Evolutionary conservation across 2,888 invertebrate species (phyloP).

Genomic region (Drosophila infuscata): DNA sequence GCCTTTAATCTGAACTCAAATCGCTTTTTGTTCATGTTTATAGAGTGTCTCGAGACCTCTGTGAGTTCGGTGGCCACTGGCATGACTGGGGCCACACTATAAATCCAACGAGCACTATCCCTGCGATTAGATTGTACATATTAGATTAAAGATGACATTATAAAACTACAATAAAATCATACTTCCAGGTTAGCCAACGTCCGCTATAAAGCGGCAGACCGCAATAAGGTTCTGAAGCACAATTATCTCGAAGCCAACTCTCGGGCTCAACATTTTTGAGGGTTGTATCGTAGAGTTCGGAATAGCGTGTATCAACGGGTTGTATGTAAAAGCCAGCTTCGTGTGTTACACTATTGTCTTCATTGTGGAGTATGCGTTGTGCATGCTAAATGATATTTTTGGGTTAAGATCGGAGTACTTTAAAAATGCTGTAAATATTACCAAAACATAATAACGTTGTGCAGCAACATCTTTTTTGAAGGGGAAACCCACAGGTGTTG

Average conservation of each 20-base stretch:
- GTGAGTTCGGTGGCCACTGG: slow-evolving; percentile 65
- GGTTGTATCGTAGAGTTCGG: slow-evolving; percentile 59
- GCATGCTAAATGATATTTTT: slow-evolving; percentile 71
- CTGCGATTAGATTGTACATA: slow-evolving; percentile 36
- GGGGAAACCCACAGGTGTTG: slow-evolving; percentile 87
- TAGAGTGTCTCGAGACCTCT: slow-evolving; percentile 41
- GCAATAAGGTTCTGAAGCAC: slow-evolving; percentile 72
- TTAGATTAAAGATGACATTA: neutral
- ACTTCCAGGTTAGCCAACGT: slow-evolving; percentile 82
- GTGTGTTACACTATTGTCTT: slow-evolving; percentile 64
- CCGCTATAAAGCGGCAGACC: slow-evolving; percentile 80
- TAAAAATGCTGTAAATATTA: slow-evolving; percentile 68
- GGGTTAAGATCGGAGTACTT: neutral
- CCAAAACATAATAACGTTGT: slow-evolving; percentile 86
- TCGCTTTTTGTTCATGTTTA: slow-evolving; percentile 50
- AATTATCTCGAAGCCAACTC: slow-evolving; percentile 67
- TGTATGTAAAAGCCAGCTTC: slow-evolving; percentile 86
- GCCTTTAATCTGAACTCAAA: slow-evolving; percentile 71
- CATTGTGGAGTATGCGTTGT: slow-evolving; percentile 69
- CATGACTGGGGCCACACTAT: slow-evolving; percentile 59
- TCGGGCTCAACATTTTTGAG: slow-evolving; percentile 66
- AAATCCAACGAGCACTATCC: slow-evolving; percentile 77
- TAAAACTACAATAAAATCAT: slow-evolving; percentile 9
- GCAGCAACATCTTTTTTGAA: slow-evolving; percentile 85
- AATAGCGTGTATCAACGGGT: slow-evolving; percentile 84